A percentile compares a stretch with the other conserved stretches of the same genome.
phyloP scores from a whole-genome alignment of 2,888 invertebrate species.

The Napeogenes sylphis region DNA sequence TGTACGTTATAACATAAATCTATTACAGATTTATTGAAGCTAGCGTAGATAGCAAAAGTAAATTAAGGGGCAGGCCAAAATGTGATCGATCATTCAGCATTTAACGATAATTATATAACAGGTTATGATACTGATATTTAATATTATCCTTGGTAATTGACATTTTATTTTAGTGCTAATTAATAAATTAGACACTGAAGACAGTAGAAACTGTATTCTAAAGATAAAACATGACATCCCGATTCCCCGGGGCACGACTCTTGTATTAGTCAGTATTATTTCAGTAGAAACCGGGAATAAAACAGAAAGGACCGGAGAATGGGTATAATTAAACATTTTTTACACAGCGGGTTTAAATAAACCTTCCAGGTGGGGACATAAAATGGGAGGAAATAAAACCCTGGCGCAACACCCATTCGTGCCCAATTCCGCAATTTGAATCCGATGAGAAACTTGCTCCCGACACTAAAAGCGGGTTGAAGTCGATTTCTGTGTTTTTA shows the following conservation, averaged over 20 bases:
- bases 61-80: too few relatives aligned
- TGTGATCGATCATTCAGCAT: too few relatives aligned
- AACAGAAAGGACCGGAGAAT: conserved; percentile 25
- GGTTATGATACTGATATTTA: too few relatives aligned
- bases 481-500: not conserved
- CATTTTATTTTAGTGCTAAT: too few relatives aligned
- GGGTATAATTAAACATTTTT: conserved; percentile 31
- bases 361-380: conserved; percentile 31
- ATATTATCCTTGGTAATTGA: too few relatives aligned
- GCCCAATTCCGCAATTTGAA: conserved; percentile 23
- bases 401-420: conserved; percentile 19
- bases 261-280: conserved; percentile 28
- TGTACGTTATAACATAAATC: conserved; percentile 6
- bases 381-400: conserved; percentile 28
- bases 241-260: conserved; percentile 13
- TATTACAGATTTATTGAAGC: not conserved
- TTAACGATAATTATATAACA: too few relatives aligned
- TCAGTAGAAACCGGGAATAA: conserved; percentile 25
- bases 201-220: conserved; percentile 1
- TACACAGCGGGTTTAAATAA: conserved; percentile 32
- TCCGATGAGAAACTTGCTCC: conserved; percentile 13
- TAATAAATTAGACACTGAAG: conserved; percentile 3
- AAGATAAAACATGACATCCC: conserved; percentile 17
- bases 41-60: not conserved
- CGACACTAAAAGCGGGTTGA: not conserved